Base-by-base conservation (phyloP, 2,797 vertebrate species). In the Leptatherina wallacei region DNA sequence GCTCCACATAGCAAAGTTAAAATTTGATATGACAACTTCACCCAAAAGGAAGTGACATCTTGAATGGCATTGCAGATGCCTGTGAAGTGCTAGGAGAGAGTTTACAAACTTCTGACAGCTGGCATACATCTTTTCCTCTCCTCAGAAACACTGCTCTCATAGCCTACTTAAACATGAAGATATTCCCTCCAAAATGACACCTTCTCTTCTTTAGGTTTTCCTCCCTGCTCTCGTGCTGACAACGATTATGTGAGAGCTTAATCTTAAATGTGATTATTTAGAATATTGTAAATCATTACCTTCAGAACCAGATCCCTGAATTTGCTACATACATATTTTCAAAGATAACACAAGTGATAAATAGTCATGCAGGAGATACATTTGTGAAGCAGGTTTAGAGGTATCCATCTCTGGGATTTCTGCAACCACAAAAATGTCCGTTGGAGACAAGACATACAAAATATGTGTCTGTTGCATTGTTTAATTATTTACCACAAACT, bases 101-200 rank as follows among this genome's bases (percentile, higher is more conserved):
- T 91, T 91, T 89, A 84, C 70, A 85, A 90, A 93, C 85, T 90
- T 88, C 88, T 88, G 81, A 88, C 82, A 86, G 66, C 35, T 81
- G 49, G 69, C 72, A 75, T 38, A 73, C 40, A 44, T 49, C 49
- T 73, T 47, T 76, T 32, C 60, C 65, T 75, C 54, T 74, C 62
- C 74, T 71, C 65, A 65, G 59, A 84, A 80, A 84, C 61, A 30
- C 1, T 32, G 51, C 70, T 70, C 71, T 79, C 73, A 58, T 56
- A 78, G 44, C 51, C 57, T 38, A 70, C 56, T 81, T 80, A 61
- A 73, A 75, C 71, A 73, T 44, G 49, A 78, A 75, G 54, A 77
- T 68, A 56, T 51, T 71, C 47, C 65, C 40, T 74, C 59, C 22
- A 65, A 72, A 73, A 62, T 62, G 60, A 85, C 56, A 80, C 5